Evolutionary conservation across 2,888 invertebrate genomes (phyloP).

Genomic region (Hyalella azteca): DNA sequence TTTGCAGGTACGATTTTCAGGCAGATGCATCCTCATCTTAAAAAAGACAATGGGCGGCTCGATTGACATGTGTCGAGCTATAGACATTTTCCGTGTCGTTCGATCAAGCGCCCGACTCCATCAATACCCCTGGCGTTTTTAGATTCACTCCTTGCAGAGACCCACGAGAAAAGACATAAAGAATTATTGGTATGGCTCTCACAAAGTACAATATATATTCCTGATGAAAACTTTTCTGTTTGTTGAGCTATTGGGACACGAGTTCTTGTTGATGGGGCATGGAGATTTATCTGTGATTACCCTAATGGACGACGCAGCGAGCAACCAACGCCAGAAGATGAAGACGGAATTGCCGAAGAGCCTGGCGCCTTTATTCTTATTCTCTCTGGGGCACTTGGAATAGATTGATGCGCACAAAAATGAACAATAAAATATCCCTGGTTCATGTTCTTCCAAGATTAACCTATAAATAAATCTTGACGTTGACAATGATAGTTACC

Average conservation of each 20-base stretch:
- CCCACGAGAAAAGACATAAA: neutral
- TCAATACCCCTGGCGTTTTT: too few relatives aligned
- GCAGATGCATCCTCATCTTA: too few relatives aligned
- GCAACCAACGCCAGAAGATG: neutral
- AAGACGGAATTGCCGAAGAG: neutral
- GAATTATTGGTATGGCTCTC: neutral
- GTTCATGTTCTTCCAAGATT: too few relatives aligned
- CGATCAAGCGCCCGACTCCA: too few relatives aligned
- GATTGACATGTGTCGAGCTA: too few relatives aligned
- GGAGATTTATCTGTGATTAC: constrained; percentile 14
- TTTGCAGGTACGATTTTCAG: too few relatives aligned
- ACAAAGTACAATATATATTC: constrained; percentile 21
- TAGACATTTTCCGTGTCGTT: too few relatives aligned
- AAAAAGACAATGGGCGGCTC: too few relatives aligned
- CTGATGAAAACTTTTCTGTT: constrained; percentile 15
- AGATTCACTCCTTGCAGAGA: too few relatives aligned
- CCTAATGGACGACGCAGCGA: neutral
- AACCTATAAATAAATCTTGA: too few relatives aligned
- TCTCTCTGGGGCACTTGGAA: neutral
- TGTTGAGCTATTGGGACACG: neutral
- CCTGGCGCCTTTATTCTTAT: neutral
- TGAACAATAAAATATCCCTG: neutral
- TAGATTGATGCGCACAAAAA: neutral
- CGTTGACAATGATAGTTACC: too few relatives aligned
- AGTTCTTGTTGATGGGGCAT: neutral